Evolutionary conservation across 2,113 vertebrate species (phyloP), one percentile per base, ranked within the genome.

Genomic region (Dromas ardeola): DNA sequence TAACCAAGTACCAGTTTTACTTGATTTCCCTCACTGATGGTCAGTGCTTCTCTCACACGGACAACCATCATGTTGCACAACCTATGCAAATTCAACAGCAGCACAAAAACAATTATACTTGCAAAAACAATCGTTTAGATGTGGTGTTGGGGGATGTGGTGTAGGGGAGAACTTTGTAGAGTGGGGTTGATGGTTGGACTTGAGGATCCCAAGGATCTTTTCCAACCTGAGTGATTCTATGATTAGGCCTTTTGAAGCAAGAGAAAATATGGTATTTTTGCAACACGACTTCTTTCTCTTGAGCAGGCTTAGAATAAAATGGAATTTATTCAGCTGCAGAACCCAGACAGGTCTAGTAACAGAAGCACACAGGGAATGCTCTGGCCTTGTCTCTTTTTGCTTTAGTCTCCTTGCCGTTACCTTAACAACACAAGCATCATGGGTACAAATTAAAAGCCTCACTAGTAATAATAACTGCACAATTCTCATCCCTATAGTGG

Each of bases 1-100:
- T 34, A 42, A 6, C 0, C 7, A 13, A 0, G 0, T 15, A 40
- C 9, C 1, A 15, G 14, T 80, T 83, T 82, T 73, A 45, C 38
- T 42, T 72, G 15, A 42, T 67, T 92, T 72, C 19, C 18, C 15
- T 59, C 42, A 59, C 5, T 56, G 21, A 58, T 23, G 10, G 36
- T 66, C 34, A 78, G 43, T 22, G 18, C 2, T 82, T 56, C 40
- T 47, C 58, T 27, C 30, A 77, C 47, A 85, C 1, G 1, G 8
- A 23, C 32, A 62, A 15, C 6, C 1, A 1, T 13, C 30, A 17
- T 4, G 14, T 34, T 43, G 40, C 58, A 72, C 17, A 52, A 32
- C 9, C 42, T 15, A 8, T 38, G 17, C 11, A 67, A 79, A 90
- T 30, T 55, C 47, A 74, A 71, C 13, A 74, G 42, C 38, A 88